Conservation (phyloP, 2,797 vertebrate species). For the Otolemur crassicaudatus region DNA sequence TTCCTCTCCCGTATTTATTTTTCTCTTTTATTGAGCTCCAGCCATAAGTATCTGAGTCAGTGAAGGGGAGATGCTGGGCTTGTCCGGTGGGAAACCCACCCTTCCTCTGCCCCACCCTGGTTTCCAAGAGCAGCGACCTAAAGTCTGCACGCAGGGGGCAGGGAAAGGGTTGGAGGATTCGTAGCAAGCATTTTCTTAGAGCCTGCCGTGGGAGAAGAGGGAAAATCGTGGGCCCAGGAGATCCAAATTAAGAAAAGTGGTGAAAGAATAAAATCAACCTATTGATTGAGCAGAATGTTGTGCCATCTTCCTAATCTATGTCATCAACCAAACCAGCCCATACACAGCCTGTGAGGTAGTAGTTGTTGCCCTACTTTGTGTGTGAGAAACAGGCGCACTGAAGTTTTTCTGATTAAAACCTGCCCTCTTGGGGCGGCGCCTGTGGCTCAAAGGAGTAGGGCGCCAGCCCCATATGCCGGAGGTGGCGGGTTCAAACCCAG, state of each 20-base stretch:
- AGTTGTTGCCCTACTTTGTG: background rate
- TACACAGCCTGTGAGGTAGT: background rate
- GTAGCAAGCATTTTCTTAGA: background rate
- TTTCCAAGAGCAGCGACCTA: constrained; percentile 30
- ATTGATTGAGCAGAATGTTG: background rate
- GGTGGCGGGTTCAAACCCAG: too few relatives aligned
- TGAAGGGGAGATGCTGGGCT: constrained; percentile 50
- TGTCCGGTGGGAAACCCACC: constrained; percentile 64
- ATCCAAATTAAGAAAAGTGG: background rate
- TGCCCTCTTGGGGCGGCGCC: background rate
- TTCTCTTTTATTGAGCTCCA: constrained; percentile 26
- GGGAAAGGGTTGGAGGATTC: background rate
- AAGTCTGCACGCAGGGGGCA: background rate
- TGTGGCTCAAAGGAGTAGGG: too few relatives aligned
- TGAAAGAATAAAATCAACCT: background rate
- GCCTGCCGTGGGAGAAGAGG: background rate
- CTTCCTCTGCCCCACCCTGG: constrained; percentile 70
- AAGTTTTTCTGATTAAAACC: background rate
- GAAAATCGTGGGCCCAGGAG: background rate
- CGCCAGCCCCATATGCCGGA: too few relatives aligned
- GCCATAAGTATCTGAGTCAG: constrained; percentile 63
- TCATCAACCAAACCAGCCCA: background rate
- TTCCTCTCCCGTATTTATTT: constrained; percentile 58
- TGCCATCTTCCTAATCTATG: accelerated
- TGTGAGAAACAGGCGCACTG: background rate